Evolutionary conservation across 2,113 vertebrate species (phyloP), one percentile per base, ranked within the genome.

Genomic region (Gila orcuttii): DNA sequence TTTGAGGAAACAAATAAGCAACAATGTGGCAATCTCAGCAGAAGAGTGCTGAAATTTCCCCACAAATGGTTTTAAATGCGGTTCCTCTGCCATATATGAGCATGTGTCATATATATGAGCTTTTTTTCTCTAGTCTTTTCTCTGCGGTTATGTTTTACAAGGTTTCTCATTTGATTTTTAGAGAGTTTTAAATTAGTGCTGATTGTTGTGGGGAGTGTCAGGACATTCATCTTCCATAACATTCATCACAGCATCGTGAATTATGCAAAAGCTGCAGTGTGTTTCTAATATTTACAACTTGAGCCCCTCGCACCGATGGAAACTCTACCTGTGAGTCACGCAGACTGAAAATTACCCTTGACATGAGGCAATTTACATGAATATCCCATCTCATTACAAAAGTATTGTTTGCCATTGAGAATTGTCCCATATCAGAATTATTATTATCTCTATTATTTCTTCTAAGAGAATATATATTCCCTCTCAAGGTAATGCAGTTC

Each of bases 211-310:
- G 62, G 60, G 45, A 82, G 62, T 82, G 79, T 82, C 79, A 52
- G 79, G 68, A 50, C 79, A 82, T 82, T 82, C 79, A 68, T 82
- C 79, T 82, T 82, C 60, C 79, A 68, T 50, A 82, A 52, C 79
- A 68, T 82, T 82, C 79, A 82, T 82, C 79, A 82, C 17, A 28
- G 42, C 62, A 68, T 68, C 62, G 79, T 82, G 79, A 82, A 74
- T 85, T 84, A 80, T 88, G 47, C 83, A 88, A 83, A 28, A 79
- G 79, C 79, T 82, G 50, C 79, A 78, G 59, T 71, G 47, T 31
- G 85, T 86, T 81, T 86, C 68, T 80, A 81, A 80, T 59, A 86
- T 82, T 82, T 85, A 80, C 87, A 68, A 84, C 71, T 86, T 45
- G 50, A 60, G 86, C 64, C 60, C 59, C 79, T 82, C 73, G 25